Evolutionary conservation across 2,797 vertebrate species (phyloP).

Genomic region (Rhincodon typus): DNA sequence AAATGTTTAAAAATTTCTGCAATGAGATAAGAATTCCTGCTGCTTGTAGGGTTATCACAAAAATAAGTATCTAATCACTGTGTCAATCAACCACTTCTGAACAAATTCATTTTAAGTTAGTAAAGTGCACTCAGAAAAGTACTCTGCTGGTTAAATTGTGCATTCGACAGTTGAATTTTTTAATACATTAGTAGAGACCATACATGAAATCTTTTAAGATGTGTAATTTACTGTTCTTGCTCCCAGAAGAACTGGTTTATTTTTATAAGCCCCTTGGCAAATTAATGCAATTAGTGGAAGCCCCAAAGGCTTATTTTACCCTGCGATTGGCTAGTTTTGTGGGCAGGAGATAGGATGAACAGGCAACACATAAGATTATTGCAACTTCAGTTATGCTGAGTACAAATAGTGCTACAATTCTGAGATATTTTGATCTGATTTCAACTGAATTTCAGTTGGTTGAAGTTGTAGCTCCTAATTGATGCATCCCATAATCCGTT

Average conservation of each 20-base stretch:
- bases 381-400: not conserved
- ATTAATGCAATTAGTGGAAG: not conserved
- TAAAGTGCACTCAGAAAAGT: not conserved
- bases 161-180: not conserved
- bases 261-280: not conserved
- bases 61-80: not conserved
- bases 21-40: too few species aligned
- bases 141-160: not conserved
- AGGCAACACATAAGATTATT: not conserved
- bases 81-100: not conserved
- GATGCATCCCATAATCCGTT: not conserved
- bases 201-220: not conserved
- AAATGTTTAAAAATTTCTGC: not conserved
- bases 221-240: not conserved
- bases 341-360: not conserved
- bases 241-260: not conserved
- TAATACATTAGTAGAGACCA: not conserved
- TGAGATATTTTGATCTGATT: not conserved
- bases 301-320: not conserved
- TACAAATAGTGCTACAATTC: not conserved
- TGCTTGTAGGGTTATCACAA: not conserved
- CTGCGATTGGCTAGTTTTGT: not conserved
- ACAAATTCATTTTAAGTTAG: not conserved
- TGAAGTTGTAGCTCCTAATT: not conserved
- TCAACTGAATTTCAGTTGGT: not conserved